phyloP scores from a whole-genome alignment of 1,140 invertebrate species.

The Chrysopa pallens region DNA sequence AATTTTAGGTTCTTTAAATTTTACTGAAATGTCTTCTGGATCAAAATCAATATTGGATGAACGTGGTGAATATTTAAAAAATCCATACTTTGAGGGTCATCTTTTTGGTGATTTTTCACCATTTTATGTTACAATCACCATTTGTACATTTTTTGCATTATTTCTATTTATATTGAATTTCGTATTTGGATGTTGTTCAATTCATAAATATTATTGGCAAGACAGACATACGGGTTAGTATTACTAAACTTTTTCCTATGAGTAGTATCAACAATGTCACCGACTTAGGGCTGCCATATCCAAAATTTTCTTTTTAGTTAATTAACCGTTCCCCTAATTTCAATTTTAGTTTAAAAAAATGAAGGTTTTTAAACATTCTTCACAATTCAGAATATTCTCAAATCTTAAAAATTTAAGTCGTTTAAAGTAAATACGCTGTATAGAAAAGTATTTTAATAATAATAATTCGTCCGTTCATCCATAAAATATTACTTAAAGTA shows the following conservation, averaged over 20 bases:
- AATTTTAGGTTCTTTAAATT: neutral
- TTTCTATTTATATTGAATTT: conserved; percentile 55
- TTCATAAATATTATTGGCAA: conserved; percentile 60
- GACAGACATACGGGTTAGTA: conserved; percentile 57
- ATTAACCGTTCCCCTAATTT: no score
- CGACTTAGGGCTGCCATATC: neutral
- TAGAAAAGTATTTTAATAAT: no score
- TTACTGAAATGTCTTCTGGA: conserved; percentile 13
- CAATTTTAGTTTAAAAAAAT: no score
- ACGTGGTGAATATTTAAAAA: conserved; percentile 40
- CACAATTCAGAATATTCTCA: no score
- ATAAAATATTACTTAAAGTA: no score
- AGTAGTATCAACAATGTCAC: conserved; percentile 1
- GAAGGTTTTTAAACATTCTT: no score
- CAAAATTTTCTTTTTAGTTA: conserved; percentile 1
- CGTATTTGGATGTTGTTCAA: conserved; percentile 59
- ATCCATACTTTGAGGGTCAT: conserved; percentile 39
- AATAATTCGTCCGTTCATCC: no score
- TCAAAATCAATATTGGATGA: conserved; percentile 30
- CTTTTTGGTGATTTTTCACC: conserved; percentile 35
- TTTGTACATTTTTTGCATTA: conserved; percentile 50
- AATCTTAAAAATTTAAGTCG: no score
- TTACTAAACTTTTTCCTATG: conserved; percentile 4
- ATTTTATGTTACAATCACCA: conserved; percentile 53
- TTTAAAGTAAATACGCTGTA: no score